Evolutionary conservation across 1,140 invertebrate species (phyloP).

Genomic region (Sminthurinus signatus): DNA sequence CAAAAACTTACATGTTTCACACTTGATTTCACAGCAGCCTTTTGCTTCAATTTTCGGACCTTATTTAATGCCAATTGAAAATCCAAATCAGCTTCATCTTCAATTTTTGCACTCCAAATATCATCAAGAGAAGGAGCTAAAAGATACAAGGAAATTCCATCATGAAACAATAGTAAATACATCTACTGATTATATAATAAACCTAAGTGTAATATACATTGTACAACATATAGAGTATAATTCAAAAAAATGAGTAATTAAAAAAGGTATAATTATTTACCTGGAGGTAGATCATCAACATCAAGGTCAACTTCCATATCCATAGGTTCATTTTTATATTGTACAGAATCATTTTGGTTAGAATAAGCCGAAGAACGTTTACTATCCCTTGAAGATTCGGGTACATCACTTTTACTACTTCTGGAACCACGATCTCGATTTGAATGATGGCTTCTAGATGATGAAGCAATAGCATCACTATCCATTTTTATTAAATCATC

Average conservation of each 20-base stretch:
- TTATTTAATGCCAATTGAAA: conserved; percentile 67
- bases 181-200: too few relatives aligned
- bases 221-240: background rate
- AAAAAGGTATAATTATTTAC: conserved; percentile 15
- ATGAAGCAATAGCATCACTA: conserved; percentile 37
- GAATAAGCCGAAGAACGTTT: too few relatives aligned
- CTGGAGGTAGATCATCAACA: conserved; percentile 38
- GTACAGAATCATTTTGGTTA: too few relatives aligned
- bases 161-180: background rate
- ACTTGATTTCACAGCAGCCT: conserved; percentile 36
- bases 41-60: conserved; percentile 63
- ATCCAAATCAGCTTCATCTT: conserved; percentile 71
- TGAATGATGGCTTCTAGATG: conserved; percentile 11
- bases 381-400: conserved; percentile 5
- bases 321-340: conserved; percentile 45
- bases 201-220: background rate
- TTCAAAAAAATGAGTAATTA: background rate
- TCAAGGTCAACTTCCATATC: conserved; percentile 48
- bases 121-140: conserved; percentile 22
- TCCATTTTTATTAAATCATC: conserved; percentile 52
- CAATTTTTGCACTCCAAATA: conserved; percentile 53
- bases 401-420: conserved; percentile 17
- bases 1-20: conserved; percentile 20
- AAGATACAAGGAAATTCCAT: background rate
- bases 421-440: conserved; percentile 43